phyloP scores from a whole-genome alignment of 2,888 invertebrate genomes.

The Dendrolimus pini region DNA sequence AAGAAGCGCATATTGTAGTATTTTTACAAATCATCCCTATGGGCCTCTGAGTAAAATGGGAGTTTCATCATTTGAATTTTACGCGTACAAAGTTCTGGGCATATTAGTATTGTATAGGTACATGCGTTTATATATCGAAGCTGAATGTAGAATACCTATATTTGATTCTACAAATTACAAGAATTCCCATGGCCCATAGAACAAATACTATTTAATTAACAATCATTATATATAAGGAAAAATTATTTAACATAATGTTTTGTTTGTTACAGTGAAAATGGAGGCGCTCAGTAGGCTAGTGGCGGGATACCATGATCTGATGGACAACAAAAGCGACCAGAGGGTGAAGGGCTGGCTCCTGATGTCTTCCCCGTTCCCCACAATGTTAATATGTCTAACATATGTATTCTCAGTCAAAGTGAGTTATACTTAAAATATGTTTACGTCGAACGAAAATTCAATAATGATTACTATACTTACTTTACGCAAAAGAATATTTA shows the following conservation, averaged over 20 bases:
- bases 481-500: not conserved
- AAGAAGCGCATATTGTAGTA: no score
- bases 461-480: conserved; percentile 15
- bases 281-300: conserved; percentile 75
- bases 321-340: conserved; percentile 91
- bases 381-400: conserved; percentile 82
- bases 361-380: conserved; percentile 89
- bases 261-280: conserved; percentile 75
- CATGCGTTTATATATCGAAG: no score
- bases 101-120: no score
- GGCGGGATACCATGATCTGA: conserved; percentile 83
- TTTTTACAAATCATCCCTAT: no score
- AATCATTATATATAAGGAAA: no score
- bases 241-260: conserved; percentile 6
- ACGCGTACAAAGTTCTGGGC: no score
- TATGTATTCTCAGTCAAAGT: conserved; percentile 87
- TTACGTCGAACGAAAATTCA: conserved; percentile 13
- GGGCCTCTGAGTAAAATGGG: no score
- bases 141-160: no score
- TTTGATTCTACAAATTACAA: no score
- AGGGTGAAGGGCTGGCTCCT: conserved; percentile 87
- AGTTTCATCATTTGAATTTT: no score
- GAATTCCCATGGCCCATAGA: no score
- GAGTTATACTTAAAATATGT: conserved; percentile 24
- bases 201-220: no score